Evolutionary conservation across 37 sponge, comb jelly and placozoan species (phyloP), one percentile per base, ranked within the genome.

Genomic region (Axinella damicornis): DNA sequence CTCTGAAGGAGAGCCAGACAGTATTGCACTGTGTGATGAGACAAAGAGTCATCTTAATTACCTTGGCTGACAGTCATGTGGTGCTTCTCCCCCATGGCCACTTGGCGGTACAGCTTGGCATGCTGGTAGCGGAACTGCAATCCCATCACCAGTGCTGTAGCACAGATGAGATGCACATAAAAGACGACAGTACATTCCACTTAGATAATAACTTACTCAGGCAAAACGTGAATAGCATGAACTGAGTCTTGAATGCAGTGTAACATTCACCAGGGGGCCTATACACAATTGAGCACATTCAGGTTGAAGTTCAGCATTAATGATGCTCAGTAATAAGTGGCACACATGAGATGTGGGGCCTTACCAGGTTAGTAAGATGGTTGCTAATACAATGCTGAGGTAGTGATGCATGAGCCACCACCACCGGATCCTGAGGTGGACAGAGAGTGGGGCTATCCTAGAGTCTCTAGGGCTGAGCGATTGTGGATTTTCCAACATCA

Each of bases 381-480:
- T 67, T 24, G 92, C 73, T 22, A 92, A 77, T 0, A 63, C 57
- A 12, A 92, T 87, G 46, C 84, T 87, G 74, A 57, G 65, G 77
- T 92, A 92, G 60, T 92, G 92, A 64, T 92, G 92, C 6, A 87
- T 53, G 35, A 92, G 59, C 92, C 92, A 92, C 92, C 92, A 92
- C 57, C 46, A 73, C 73, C 79, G 76, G 52, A 92, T 92, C 68
- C 92, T 92, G 57, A 28, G 58, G 27, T 22, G n/a, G 1, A 20
- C 67, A 37, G n/a, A n/a, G n/a, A n/a, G n/a, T n/a, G n/a, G n/a
- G n/a, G n/a, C n/a, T n/a, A n/a, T n/a, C n/a, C n/a, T n/a, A n/a
- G n/a, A n/a, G n/a, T n/a, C n/a, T n/a, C n/a, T n/a, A n/a, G n/a
- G n/a, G n/a, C n/a, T n/a, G n/a, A n/a, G n/a, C n/a, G n/a, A n/a